These are phyloP conservation scores for Platysternon megacephalum DNA, from an alignment of 2,113 vertebrate species.

Conservation along the genomic window DNA sequence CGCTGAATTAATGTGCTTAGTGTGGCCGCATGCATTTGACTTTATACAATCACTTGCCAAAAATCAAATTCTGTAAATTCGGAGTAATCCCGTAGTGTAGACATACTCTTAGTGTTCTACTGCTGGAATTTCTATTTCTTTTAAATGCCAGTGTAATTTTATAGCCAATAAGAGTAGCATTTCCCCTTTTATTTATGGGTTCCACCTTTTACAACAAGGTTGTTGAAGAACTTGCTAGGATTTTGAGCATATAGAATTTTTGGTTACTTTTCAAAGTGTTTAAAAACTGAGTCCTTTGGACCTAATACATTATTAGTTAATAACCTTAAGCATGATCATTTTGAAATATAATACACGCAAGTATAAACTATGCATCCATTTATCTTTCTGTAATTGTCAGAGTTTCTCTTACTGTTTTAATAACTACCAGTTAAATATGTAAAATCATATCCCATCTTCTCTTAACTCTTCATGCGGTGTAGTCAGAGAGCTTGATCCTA, in stretches of 20 bases:
- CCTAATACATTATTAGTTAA: neutral
- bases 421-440: slow-evolving; percentile 36
- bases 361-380: neutral
- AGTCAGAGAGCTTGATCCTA: slow-evolving; percentile 44
- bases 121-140: neutral
- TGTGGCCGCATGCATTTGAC: no score
- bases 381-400: neutral
- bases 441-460: slow-evolving; percentile 47
- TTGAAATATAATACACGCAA: neutral
- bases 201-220: rapidly evolving
- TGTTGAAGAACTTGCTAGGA: neutral
- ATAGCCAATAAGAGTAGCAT: neutral
- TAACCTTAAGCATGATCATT: neutral
- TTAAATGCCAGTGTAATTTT: neutral
- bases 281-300: neutral
- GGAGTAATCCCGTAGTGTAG: no score
- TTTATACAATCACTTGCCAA: no score
- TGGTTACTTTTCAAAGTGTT: neutral
- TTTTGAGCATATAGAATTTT: rapidly evolving
- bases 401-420: slow-evolving; percentile 41
- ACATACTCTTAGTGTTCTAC: rapidly evolving
- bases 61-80: no score
- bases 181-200: neutral
- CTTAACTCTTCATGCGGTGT: neutral
- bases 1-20: no score